These are phyloP conservation scores for Allenopithecus nigroviridis DNA, from an alignment of 2,797 vertebrate species.

Conservation along the genomic window DNA sequence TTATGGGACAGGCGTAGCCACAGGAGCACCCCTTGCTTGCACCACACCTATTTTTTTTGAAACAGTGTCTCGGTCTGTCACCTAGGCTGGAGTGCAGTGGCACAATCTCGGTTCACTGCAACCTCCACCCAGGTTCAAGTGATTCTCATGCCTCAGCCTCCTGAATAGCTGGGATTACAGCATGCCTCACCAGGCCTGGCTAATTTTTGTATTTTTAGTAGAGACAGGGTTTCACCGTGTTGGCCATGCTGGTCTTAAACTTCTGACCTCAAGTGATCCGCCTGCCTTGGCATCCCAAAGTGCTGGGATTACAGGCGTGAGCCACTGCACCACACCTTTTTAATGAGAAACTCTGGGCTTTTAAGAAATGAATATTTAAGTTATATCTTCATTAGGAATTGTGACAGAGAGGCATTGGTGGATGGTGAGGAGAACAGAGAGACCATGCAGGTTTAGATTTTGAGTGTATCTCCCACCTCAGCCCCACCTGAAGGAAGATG, in stretches of 20 bases:
- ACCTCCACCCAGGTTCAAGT: background rate
- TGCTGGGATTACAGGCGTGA: background rate
- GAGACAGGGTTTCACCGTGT: background rate
- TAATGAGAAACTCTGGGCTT: constrained; percentile 7
- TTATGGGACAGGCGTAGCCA: background rate
- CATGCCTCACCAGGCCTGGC: background rate
- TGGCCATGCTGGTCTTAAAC: background rate
- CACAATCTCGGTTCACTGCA: background rate
- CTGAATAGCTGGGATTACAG: background rate
- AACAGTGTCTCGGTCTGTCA: background rate
- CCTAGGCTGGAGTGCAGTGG: background rate
- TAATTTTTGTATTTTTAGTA: background rate
- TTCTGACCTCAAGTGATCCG: background rate
- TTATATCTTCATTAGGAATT: background rate
- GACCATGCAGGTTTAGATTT: background rate
- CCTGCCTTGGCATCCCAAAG: background rate
- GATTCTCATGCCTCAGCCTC: background rate
- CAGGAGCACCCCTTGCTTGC: background rate
- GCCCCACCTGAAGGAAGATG: background rate
- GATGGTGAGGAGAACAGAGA: background rate
- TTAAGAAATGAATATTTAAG: background rate
- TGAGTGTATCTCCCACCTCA: background rate
- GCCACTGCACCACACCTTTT: background rate
- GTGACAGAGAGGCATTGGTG: background rate
- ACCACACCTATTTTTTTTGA: background rate